A percentile compares a stretch with the other conserved stretches of the same genome.
Conservation (phyloP, 2,797 vertebrate species). For the Myiotriccus ornatus region DNA sequence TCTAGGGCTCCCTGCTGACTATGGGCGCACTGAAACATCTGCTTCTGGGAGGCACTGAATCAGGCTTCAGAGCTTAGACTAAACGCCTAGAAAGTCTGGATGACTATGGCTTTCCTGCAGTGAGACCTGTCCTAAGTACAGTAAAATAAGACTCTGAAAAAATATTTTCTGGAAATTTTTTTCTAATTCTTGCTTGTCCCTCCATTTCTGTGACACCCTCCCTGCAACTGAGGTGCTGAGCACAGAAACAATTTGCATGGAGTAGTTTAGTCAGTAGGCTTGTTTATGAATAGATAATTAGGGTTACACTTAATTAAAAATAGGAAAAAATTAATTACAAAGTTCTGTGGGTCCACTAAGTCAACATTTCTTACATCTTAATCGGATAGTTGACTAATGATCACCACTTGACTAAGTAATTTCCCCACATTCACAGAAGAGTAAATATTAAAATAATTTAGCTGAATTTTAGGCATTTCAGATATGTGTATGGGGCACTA, state of each 20-base stretch:
- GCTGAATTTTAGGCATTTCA: slow-evolving; percentile 1
- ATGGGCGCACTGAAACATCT: not conserved
- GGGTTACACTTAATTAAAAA: slow-evolving; percentile 20
- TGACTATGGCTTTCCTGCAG: not conserved
- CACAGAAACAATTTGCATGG: not conserved
- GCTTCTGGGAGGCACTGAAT: not conserved
- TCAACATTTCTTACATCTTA: not conserved
- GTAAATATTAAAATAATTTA: not conserved
- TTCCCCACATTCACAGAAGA: not conserved
- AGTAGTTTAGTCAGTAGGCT: not conserved
- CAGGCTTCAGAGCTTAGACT: not conserved
- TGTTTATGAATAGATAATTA: slow-evolving; percentile 30
- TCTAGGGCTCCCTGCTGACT: not conserved
- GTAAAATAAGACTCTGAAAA: not conserved
- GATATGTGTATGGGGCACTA: not conserved
- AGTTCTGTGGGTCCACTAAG: not conserved
- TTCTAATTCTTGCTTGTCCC: not conserved
- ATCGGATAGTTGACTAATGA: slow-evolving; percentile 25
- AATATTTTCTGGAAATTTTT: not conserved
- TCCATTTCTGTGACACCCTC: not conserved
- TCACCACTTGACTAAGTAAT: not conserved
- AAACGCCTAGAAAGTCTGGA: not conserved
- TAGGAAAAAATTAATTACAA: slow-evolving; percentile 13
- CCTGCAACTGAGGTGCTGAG: not conserved
- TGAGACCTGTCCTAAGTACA: not conserved